These are phyloP conservation scores for Xenotilapia leptura DNA, from an alignment of 2,113 vertebrate species.

Conservation along the genomic window DNA sequence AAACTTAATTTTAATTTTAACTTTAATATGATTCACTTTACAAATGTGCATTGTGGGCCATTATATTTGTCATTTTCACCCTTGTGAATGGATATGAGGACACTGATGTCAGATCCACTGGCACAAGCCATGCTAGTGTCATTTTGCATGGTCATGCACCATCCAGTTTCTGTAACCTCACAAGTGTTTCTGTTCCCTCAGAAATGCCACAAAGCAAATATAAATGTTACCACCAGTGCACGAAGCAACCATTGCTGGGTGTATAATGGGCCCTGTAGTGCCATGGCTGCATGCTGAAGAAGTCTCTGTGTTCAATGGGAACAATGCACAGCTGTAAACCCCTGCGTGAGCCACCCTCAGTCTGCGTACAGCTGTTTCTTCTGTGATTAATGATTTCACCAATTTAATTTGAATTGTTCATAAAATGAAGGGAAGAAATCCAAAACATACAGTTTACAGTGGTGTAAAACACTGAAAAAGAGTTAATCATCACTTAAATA, in stretches of 20 bases:
- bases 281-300: neutral
- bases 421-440: neutral
- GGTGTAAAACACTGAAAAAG: neutral
- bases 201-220: neutral
- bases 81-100: neutral
- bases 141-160: neutral
- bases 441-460: neutral
- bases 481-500: neutral
- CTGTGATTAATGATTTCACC: neutral
- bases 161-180: neutral
- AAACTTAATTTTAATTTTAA: neutral
- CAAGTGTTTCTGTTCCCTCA: neutral
- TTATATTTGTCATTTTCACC: rapidly evolving
- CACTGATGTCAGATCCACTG: neutral
- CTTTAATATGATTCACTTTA: neutral
- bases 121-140: neutral
- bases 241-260: neutral
- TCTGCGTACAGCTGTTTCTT: neutral
- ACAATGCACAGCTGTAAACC: neutral
- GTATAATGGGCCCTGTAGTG: neutral
- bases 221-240: neutral
- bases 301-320: neutral
- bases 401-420: neutral
- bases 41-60: neutral
- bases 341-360: neutral